Evolutionary conservation across 2,888 invertebrate genomes (phyloP), one percentile per base, ranked within the genome.

Genomic region (Drosophila neotestacea): DNA sequence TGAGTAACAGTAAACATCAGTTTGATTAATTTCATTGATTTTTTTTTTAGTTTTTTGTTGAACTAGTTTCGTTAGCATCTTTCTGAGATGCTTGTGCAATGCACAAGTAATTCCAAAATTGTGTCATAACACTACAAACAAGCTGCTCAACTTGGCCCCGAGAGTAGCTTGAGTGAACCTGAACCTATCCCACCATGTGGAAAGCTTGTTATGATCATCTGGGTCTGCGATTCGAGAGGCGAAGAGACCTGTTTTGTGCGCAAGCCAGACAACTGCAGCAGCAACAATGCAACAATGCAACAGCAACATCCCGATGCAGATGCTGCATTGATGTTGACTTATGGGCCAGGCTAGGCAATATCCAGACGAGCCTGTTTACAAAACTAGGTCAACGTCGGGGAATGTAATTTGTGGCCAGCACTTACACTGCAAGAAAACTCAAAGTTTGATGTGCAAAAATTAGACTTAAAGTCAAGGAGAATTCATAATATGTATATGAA

Each of bases 51-150:
- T 32, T 36, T 56, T 39, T 27, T 7, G 38, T 28, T 68, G 63
- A 69, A 69, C 75, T 74, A 52, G 75, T 75, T 75, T 64, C 11
- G 32, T 34, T 16, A 39, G 61, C 58, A 50, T 68, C 39, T 54
- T 41, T 16, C 32, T 60, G 32, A 39, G 36, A 9, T 11, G 22
- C 77, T 60, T 59, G 58, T 72, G 66, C 73, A 68, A 61, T 50
- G 36, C 42, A 22, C 67, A 66, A 67, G 60, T 54, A 44, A 65
- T 55, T 67, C 42, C 63, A 55, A 87, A 82, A 80, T 85, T 88
- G 86, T 82, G 82, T 82, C 88, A 82, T 82, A 88, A 80, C 86
- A 88, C 67, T 80, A 73, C 56, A 82, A 85, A 73, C 86, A 70
- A 71, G 81, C 65, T 68, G 75, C 76, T 67, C 67, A 76, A 79